phyloP scores from a whole-genome alignment of 2,888 invertebrate species.

The Mystacides longicornis region DNA sequence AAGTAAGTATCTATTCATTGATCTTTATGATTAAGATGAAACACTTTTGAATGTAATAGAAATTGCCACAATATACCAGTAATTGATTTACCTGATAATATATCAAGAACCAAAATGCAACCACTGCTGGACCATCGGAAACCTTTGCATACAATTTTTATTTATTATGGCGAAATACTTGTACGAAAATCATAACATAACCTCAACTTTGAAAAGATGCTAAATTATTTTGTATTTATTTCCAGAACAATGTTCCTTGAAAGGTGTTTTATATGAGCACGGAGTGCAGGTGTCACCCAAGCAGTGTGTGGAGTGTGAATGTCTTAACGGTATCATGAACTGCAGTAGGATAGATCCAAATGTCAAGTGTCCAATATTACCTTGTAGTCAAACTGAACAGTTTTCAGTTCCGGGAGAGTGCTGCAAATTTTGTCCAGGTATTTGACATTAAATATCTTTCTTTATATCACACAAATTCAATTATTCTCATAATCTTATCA shows the following conservation, averaged over 20 bases:
- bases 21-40: neutral
- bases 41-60: neutral
- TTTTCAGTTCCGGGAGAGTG: constrained; percentile 79
- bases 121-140: too few species aligned
- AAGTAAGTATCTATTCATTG: constrained; percentile 44
- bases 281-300: constrained; percentile 65
- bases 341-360: constrained; percentile 67
- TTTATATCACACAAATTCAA: too few species aligned
- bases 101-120: too few species aligned
- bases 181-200: too few species aligned
- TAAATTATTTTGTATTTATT: constrained; percentile 24
- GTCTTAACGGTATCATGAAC: constrained; percentile 74
- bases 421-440: constrained; percentile 86
- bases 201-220: too few species aligned
- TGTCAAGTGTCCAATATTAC: constrained; percentile 66
- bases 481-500: too few species aligned
- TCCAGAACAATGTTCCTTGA: constrained; percentile 65
- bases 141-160: too few species aligned
- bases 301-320: constrained; percentile 76
- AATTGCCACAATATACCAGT: too few species aligned
- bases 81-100: too few species aligned
- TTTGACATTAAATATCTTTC: too few species aligned
- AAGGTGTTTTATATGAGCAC: constrained; percentile 68
- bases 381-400: constrained; percentile 69
- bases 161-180: too few species aligned